Conservation (phyloP, 2,888 invertebrate species). For the Lapara coniferarum region DNA sequence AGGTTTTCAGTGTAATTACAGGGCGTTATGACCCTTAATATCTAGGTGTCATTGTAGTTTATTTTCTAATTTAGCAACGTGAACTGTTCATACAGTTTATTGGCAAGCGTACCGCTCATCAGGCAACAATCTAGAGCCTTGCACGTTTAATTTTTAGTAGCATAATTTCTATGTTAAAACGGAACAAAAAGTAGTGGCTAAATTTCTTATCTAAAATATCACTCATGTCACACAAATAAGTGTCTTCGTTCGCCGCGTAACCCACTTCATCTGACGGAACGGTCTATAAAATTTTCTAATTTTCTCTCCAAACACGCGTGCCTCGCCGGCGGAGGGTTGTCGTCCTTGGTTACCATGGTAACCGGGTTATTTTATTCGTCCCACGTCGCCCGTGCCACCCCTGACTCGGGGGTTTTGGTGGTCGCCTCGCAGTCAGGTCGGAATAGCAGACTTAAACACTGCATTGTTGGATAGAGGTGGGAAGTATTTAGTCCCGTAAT, state of each 20-base stretch:
- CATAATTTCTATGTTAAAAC: too few species aligned
- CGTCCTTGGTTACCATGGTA: conserved; percentile 73
- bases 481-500: not conserved
- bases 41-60: too few species aligned
- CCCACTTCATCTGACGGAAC: conserved; percentile 11
- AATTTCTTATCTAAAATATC: not conserved
- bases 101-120: too few species aligned
- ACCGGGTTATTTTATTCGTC: conserved; percentile 71
- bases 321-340: conserved; percentile 60
- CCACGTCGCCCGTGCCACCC: conserved; percentile 55
- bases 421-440: conserved; percentile 48
- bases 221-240: not conserved
- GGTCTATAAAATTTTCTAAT: conserved; percentile 44
- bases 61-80: too few species aligned
- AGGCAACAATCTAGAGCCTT: too few species aligned
- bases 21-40: too few species aligned
- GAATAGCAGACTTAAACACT: conserved; percentile 38
- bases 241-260: not conserved
- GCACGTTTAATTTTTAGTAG: too few species aligned
- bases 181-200: not conserved
- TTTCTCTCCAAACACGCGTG: conserved; percentile 47
- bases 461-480: not conserved
- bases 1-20: too few species aligned
- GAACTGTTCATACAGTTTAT: too few species aligned
- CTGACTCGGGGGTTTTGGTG: conserved; percentile 48